Percentiles rank a stretch among this genome's conserved stretches.
These are phyloP conservation scores for Momotus momota DNA, from an alignment of 2,797 vertebrate genomes.

Conservation along the genomic window DNA sequence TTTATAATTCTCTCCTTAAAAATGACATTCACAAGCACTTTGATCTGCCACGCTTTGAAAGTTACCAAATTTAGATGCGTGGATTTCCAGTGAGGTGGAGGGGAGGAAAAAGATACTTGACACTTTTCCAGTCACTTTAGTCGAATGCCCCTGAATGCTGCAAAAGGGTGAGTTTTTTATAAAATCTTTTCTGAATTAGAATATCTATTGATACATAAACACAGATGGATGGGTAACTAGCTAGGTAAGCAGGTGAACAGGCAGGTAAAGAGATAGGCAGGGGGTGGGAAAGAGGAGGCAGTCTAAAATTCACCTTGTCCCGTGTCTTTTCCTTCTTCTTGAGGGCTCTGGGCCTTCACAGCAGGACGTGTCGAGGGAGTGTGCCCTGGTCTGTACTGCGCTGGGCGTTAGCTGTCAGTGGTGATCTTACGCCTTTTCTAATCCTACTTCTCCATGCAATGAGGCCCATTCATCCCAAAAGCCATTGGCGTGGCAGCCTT, in stretches of 20 bases:
- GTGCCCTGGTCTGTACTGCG: not conserved
- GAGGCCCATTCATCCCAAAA: not conserved
- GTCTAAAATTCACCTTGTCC: not conserved
- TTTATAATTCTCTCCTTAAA: not conserved
- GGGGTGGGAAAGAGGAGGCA: not conserved
- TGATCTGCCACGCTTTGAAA: not conserved
- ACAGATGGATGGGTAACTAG: not conserved
- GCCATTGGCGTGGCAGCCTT: not conserved
- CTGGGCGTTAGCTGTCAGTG: not conserved
- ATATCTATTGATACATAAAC: not conserved
- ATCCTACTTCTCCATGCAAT: not conserved
- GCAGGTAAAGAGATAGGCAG: not conserved
- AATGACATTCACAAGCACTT: not conserved
- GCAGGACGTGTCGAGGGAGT: not conserved
- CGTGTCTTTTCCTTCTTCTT: rapidly evolving
- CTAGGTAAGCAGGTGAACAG: not conserved
- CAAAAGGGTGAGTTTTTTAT: not conserved
- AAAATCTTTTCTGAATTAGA: not conserved
- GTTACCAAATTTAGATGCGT: not conserved
- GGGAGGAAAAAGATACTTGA: not conserved
- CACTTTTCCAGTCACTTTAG: not conserved
- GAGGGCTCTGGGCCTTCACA: not conserved
- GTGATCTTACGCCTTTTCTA: not conserved
- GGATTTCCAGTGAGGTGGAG: not conserved
- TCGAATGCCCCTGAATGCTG: not conserved